Base-by-base conservation (phyloP, 2,797 vertebrate species). In the Falco cherrug region DNA sequence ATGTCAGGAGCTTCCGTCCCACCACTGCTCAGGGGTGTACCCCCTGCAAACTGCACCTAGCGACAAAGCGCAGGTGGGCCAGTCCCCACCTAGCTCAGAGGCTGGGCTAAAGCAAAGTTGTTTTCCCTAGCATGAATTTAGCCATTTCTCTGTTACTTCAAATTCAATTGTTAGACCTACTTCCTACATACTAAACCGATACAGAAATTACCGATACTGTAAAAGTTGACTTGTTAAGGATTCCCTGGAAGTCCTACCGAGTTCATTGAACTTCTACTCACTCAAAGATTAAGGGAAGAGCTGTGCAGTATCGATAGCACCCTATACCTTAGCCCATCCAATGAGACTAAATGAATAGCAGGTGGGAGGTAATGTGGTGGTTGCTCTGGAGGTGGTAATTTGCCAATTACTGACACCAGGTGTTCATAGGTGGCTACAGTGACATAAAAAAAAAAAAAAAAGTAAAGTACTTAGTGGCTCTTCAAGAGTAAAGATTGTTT, bases 151-250 rank as follows among this genome's bases (percentile, higher is more conserved):
- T 76, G 9, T 31, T 60, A 64, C 25, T 73, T 69, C 6, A 48
- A n/a, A 47, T 51, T 83, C n/a, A 74, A 3, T 28, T 39, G 3
- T 31, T 74, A 48, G 21, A 31, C 11, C 18, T 60, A 33, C 10
- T 60, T 47, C 7, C 39, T 16, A 70, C 22, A 64, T 8, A 6
- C 10, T 60, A 47, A 7, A 21, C 8, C 37, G 28, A 35, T 35
- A 28, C 1, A 22, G n/a, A 75, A 2, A 37, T 26, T 37, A 45
- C 8, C 0, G 0, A 16, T 16, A 60, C 16, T 2, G 6, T 76
- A 35, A 76, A 93, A 39, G 2, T 4, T 45, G 11, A 73, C 37
- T 41, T 80, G 10, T 13, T 65, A 50, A 56, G 47, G 22, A 35
- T 37, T 63, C 15, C 15, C 13, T 82, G 5, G 19, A 78, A 91